Percentiles rank a stretch among this genome's conserved stretches.
Evolutionary conservation across 2,113 vertebrate genomes (phyloP).

Genomic region (Romanogobio albipinnatus): DNA sequence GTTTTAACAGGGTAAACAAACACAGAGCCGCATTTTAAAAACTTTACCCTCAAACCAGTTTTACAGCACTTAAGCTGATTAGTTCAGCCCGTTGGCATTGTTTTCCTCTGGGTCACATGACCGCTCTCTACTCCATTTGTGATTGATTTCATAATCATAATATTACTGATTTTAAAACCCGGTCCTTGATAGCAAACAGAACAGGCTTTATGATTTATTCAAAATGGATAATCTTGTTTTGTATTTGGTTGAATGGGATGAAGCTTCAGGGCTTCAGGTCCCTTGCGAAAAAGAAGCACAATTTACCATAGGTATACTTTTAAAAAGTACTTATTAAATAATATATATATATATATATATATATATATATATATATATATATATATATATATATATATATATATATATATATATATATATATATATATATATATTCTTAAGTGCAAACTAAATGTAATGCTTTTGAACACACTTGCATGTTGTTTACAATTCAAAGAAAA

Average conservation of each 20-base stretch:
- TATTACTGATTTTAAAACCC: neutral
- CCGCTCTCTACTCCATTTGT: neutral
- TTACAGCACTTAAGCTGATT: slow-evolving; percentile 40
- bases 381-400: no score
- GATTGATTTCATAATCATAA: slow-evolving; percentile 31
- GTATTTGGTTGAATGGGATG: neutral
- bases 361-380: no score
- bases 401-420: no score
- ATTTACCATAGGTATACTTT: neutral
- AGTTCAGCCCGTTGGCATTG: neutral
- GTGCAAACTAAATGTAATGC: no score
- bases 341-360: no score
- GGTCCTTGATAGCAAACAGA: neutral
- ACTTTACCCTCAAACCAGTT: slow-evolving; percentile 3
- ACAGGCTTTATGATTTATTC: neutral
- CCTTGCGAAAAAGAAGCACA: neutral
- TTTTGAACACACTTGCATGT: no score
- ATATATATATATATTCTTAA: no score
- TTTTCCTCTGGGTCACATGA: slow-evolving; percentile 17
- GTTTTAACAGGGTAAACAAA: slow-evolving; percentile 1
- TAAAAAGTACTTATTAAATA: neutral
- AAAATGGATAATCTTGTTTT: neutral
- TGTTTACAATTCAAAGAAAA: no score
- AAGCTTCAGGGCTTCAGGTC: neutral
- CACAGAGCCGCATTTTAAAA: neutral